phyloP scores from a whole-genome alignment of 2,888 invertebrate species.

The Conistra vaccinii region DNA sequence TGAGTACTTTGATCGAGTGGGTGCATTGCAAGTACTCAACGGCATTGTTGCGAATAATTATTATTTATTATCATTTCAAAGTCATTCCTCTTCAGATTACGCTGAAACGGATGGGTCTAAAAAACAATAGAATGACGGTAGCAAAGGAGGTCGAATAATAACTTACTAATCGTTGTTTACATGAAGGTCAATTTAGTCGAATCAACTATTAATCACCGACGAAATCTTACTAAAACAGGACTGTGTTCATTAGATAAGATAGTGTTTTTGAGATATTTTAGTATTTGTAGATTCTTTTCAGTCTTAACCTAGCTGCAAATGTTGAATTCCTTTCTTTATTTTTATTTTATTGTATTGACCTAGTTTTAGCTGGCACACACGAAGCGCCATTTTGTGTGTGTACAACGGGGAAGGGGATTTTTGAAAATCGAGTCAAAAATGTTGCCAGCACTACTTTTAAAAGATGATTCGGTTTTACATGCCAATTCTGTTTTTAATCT shows the following conservation, averaged over 20 bases:
- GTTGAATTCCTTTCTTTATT: slow-evolving; percentile 86
- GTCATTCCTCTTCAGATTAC: slow-evolving; percentile 37
- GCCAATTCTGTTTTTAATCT: slow-evolving; percentile 4
- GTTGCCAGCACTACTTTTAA: slow-evolving; percentile 34
- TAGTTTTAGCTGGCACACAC: slow-evolving; percentile 39
- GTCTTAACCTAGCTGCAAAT: slow-evolving; percentile 73
- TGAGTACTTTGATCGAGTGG: slow-evolving; percentile 7
- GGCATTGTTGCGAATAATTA: background rate
- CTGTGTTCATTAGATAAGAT: slow-evolving; percentile 70
- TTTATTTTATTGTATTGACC: slow-evolving; percentile 52
- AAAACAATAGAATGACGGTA: slow-evolving; percentile 34
- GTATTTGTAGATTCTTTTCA: slow-evolving; percentile 67
- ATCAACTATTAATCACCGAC: slow-evolving; percentile 24
- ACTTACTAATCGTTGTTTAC: slow-evolving; percentile 19
- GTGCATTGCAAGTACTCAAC: slow-evolving; percentile 5
- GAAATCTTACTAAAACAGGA: slow-evolving; percentile 49
- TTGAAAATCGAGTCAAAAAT: slow-evolving; percentile 27
- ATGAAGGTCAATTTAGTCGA: slow-evolving; percentile 40
- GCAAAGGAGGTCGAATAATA: slow-evolving; percentile 40
- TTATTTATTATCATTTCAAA: slow-evolving; percentile 26
- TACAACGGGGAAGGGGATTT: slow-evolving; percentile 75
- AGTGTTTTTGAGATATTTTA: slow-evolving; percentile 58
- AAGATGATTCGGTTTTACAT: slow-evolving; percentile 27
- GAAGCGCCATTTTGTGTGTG: slow-evolving; percentile 39
- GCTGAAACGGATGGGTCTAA: slow-evolving; percentile 16